Conservation (phyloP, 2,113 vertebrate genomes). For the Isurus oxyrinchus region DNA sequence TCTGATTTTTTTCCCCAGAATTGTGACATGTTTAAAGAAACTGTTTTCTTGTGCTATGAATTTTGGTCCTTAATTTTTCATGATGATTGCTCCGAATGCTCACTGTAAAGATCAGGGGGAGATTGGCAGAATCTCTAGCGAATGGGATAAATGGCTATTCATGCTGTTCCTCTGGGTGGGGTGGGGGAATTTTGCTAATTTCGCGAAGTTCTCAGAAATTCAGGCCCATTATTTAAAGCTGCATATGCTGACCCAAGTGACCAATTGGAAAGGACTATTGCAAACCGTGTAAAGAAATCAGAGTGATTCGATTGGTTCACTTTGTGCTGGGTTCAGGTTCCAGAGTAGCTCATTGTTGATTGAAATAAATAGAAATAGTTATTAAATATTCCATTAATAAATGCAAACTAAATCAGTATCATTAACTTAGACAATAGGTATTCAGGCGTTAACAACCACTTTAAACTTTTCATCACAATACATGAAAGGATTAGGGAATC, state of each 20-base stretch:
- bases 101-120: no score
- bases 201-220: not conserved
- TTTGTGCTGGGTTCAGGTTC: not conserved
- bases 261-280: not conserved
- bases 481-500: not conserved
- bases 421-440: not conserved
- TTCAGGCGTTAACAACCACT: not conserved
- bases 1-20: no score
- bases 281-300: not conserved
- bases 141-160: no score
- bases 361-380: not conserved
- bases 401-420: not conserved
- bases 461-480: not conserved
- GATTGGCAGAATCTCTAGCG: no score
- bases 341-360: not conserved
- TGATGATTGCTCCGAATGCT: no score
- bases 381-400: not conserved
- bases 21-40: no score
- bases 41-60: no score
- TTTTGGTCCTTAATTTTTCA: no score
- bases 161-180: no score
- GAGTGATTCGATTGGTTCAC: not conserved
- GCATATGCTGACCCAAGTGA: not conserved
- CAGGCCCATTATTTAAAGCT: not conserved
- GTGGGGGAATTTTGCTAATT: no score